Conservation (phyloP, 2,888 invertebrate genomes). For the Drosophila bunnanda region DNA sequence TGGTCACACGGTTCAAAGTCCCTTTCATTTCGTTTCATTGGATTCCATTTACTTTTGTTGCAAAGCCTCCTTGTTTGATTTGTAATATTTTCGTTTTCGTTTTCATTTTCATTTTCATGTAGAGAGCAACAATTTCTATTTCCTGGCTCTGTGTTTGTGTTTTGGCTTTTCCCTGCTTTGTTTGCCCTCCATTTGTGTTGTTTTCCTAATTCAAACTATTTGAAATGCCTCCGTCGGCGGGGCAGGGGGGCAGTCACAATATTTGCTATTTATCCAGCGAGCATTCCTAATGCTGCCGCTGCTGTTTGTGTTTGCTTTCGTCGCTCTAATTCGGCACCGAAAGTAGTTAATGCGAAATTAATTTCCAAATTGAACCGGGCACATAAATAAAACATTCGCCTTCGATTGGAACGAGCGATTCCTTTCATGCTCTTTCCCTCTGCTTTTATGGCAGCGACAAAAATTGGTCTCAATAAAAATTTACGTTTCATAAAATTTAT, state of each 20-base stretch:
- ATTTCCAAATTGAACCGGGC: conserved; percentile 55
- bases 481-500: conserved; percentile 81
- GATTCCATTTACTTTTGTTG: conserved; percentile 17
- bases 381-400: conserved; percentile 72
- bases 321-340: conserved; percentile 25
- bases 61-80: conserved; percentile 24
- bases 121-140: conserved; percentile 29
- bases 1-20: conserved; percentile 31
- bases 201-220: conserved; percentile 45
- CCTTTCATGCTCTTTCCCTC: conserved; percentile 45
- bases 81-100: conserved; percentile 46
- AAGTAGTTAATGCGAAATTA: conserved; percentile 48
- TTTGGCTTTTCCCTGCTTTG: conserved; percentile 16
- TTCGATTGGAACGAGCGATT: conserved; percentile 51
- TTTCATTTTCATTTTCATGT: conserved; percentile 51
- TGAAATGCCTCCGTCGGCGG: conserved; percentile 15
- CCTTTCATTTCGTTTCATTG: conserved; percentile 8
- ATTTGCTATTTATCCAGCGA: conserved; percentile 36
- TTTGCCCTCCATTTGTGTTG: conserved; percentile 26
- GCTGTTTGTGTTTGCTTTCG: conserved; percentile 17
- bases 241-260: conserved; percentile 10
- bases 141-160: conserved; percentile 19
- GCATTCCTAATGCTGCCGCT: conserved; percentile 19
- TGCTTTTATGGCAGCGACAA: conserved; percentile 70
- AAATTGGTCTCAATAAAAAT: conserved; percentile 79